These are phyloP conservation scores for Fregata magnificens DNA, from an alignment of 2,113 vertebrate species.

Conservation along the genomic window DNA sequence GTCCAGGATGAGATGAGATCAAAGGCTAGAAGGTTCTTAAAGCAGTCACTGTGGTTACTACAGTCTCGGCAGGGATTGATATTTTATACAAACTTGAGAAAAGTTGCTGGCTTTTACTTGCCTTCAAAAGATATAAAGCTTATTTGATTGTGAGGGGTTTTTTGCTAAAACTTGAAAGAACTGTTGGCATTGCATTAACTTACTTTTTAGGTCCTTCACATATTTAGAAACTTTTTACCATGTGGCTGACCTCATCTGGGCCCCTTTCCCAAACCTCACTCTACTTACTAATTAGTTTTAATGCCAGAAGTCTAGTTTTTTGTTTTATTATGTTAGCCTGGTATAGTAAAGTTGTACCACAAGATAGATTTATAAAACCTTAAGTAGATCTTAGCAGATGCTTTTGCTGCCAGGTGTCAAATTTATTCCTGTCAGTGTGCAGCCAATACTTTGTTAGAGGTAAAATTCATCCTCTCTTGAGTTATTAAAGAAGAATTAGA, in stretches of 20 bases:
- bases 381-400: constrained; percentile 1
- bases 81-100: background rate
- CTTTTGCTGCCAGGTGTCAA: background rate
- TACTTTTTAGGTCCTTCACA: background rate
- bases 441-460: background rate
- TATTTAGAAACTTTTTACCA: background rate
- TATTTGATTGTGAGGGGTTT: background rate
- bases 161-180: background rate
- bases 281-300: background rate
- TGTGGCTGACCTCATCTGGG: background rate
- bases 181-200: background rate
- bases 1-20: background rate
- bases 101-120: background rate
- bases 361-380: constrained; percentile 25
- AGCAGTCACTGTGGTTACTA: background rate
- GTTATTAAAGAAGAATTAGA: constrained; percentile 3
- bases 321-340: background rate
- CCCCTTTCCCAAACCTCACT: background rate
- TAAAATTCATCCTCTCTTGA: background rate
- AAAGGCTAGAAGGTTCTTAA: background rate
- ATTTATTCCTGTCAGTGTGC: constrained; percentile 10
- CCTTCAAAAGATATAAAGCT: background rate
- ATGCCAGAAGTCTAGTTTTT: background rate
- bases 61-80: background rate
- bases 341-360: background rate